Evolutionary conservation across 2,797 vertebrate genomes (phyloP), one percentile per base, ranked within the genome.

Genomic region (Bovichtus diacanthus): DNA sequence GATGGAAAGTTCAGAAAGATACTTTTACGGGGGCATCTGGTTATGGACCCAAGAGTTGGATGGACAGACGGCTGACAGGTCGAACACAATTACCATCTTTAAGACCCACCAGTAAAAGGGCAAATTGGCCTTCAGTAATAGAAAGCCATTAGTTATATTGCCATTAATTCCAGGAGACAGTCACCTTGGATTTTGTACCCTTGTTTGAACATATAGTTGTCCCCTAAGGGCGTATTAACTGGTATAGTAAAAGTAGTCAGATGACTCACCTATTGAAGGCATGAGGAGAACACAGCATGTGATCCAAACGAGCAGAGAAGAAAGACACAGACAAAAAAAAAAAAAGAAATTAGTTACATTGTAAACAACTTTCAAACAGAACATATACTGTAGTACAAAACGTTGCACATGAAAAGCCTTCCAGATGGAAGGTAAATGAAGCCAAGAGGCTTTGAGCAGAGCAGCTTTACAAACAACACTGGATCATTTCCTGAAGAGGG

Each of bases 231-330:
- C 23, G 70, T 46, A 44, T 78, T 55, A 66, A 34, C 9, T 1
- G 16, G 9, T 43, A 65, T 51, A 21, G 50, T 51, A 19, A 82
- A 84, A 86, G n/a, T 1, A 31, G 13, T 49, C n/a, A 67, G 62
- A 87, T 62, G 27, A 88, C 95, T 95, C 93, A 95, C 94, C 94
- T 95, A 66, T 74, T 81, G 39, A 81, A 36, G 58, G 77, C 11
- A 53, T 38, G 34, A 68, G 74, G 64, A 39, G 76, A 61, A 50
- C 77, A 63, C 79, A 64, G 2, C 63, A 16, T 18, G 69, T 6
- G 51, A 80, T 68, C 68, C 76, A 25, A 2, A 59, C 58, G 43
- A 79, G 70, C 73, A 84, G 70, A 21, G 50, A 55, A 53, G n/a
- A 67, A 67, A 83, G 60, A 84, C 27, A 36, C 2, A 46, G n/a